phyloP scores from a whole-genome alignment of 2,113 vertebrate species.

The Ceuthmochares aereus region DNA sequence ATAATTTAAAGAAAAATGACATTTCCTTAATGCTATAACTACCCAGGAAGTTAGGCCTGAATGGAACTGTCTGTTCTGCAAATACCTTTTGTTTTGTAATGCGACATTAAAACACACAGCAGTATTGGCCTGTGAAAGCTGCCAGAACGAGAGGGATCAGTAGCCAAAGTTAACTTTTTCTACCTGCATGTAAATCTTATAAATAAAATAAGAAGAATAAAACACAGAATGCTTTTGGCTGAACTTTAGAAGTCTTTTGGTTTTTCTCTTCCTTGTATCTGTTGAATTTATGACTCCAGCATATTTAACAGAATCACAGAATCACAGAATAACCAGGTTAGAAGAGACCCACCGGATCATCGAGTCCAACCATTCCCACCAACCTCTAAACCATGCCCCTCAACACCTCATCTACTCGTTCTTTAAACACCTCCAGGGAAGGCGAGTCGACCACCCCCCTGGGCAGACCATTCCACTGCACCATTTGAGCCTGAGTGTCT shows the following conservation, averaged over 20 bases:
- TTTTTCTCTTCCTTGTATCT: background rate
- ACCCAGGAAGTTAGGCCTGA: background rate
- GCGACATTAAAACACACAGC: background rate
- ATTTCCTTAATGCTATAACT: background rate
- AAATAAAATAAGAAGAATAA: background rate
- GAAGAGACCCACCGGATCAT: too few species aligned
- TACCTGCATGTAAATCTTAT: background rate
- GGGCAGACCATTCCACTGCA: too few species aligned
- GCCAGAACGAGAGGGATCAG: background rate
- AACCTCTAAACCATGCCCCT: too few species aligned
- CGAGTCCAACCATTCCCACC: too few species aligned
- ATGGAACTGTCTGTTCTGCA: background rate
- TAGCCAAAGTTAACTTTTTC: background rate
- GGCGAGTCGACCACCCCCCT: too few species aligned
- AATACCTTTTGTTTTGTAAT: background rate
- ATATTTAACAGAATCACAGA: too few species aligned
- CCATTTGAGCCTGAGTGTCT: accelerated
- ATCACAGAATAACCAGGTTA: too few species aligned
- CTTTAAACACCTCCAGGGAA: too few species aligned
- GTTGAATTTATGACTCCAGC: background rate
- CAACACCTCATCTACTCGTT: too few species aligned
- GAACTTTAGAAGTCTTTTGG: background rate
- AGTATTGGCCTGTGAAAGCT: background rate
- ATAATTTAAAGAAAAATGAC: background rate
- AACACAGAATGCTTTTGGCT: background rate